Conservation (phyloP, 2,888 invertebrate genomes). For the Apamea anceps region DNA sequence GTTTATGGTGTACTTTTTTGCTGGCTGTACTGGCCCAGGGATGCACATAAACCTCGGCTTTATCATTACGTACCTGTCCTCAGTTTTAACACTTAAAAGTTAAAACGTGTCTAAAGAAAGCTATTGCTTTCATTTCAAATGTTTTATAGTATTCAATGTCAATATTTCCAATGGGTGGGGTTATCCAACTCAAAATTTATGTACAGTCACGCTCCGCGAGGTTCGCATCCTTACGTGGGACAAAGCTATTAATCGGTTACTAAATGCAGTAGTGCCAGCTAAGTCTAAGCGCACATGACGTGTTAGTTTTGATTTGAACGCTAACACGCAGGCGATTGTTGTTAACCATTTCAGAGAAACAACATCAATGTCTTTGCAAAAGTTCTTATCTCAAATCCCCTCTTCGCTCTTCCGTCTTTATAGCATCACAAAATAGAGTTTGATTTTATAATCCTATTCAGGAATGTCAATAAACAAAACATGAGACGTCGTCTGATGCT, state of each 20-base stretch:
- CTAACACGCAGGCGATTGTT: background rate
- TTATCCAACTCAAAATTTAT: constrained; percentile 59
- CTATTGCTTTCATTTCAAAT: constrained; percentile 66
- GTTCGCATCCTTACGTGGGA: constrained; percentile 36
- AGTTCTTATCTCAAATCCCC: background rate
- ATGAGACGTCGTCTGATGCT: background rate
- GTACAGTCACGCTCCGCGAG: constrained; percentile 57
- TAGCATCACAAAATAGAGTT: background rate
- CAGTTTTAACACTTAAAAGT: constrained; percentile 59
- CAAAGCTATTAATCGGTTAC: constrained; percentile 55
- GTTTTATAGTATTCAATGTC: constrained; percentile 65
- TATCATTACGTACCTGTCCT: constrained; percentile 82
- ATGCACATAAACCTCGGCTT: constrained; percentile 83
- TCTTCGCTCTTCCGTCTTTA: background rate
- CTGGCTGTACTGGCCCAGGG: constrained; percentile 75
- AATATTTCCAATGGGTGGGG: constrained; percentile 58
- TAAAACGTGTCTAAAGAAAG: constrained; percentile 64
- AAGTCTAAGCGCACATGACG: constrained; percentile 18
- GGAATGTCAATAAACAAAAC: constrained; percentile 6
- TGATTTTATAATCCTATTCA: constrained; percentile 3
- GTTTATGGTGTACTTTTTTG: constrained; percentile 90
- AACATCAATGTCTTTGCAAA: background rate
- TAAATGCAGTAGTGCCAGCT: constrained; percentile 56
- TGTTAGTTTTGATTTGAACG: constrained; percentile 36
- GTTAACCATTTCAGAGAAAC: constrained; percentile 27